Percentiles rank a stretch among this genome's conserved stretches.
phyloP scores from a whole-genome alignment of 2,113 vertebrate species.

The Cisticola juncidis region DNA sequence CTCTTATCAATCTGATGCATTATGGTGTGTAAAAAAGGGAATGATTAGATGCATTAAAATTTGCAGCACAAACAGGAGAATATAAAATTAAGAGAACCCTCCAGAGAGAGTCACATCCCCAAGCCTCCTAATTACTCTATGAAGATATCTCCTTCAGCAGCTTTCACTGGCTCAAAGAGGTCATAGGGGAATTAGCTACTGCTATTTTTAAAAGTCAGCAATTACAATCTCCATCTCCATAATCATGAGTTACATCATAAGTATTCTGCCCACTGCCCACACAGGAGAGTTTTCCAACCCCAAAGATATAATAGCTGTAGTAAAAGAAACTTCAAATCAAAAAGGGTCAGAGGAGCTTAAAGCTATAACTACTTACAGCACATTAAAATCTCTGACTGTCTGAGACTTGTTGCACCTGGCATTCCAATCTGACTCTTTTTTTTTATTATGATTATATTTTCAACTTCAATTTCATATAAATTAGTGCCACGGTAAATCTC shows the following conservation, averaged over 20 bases:
- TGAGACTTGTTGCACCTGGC: not conserved
- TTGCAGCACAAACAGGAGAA: not conserved
- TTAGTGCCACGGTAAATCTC: not conserved
- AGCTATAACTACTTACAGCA: not conserved
- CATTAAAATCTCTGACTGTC: not conserved
- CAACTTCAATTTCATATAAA: not conserved
- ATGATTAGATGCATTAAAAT: slow-evolving; percentile 39
- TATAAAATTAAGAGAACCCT: not conserved
- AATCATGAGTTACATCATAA: slow-evolving; percentile 50
- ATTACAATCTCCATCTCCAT: slow-evolving; percentile 44
- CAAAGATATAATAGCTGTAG: slow-evolving; percentile 17
- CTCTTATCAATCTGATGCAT: not conserved
- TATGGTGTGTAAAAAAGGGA: not conserved
- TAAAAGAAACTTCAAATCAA: slow-evolving; percentile 46
- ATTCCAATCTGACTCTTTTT: not conserved
- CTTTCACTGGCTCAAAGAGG: slow-evolving; percentile 21
- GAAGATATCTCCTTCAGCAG: slow-evolving; percentile 12
- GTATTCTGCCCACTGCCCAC: not conserved
- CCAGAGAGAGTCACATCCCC: not conserved
- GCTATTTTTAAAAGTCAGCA: slow-evolving; percentile 49
- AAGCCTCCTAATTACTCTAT: slow-evolving; percentile 7
- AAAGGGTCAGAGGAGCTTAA: slow-evolving; percentile 42
- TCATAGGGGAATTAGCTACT: slow-evolving; percentile 28
- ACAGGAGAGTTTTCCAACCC: not conserved
- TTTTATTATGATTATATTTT: not conserved